These are phyloP conservation scores for Tragelaphus imberbis DNA, from an alignment of 2,113 vertebrate species.

Conservation along the genomic window DNA sequence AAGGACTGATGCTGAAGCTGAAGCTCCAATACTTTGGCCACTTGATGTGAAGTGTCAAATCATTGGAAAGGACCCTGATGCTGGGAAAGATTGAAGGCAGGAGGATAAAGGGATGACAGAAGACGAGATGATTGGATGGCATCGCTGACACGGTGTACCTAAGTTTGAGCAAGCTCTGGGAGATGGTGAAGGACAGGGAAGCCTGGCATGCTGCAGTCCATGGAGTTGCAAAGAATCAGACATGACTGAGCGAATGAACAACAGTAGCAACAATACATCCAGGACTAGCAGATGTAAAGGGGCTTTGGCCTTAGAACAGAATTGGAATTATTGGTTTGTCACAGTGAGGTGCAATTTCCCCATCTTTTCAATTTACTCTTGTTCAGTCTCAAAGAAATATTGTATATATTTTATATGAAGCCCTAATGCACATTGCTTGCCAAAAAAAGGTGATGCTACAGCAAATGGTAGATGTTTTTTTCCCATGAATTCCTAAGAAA, in stretches of 20 bases:
- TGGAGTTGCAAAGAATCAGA: not conserved
- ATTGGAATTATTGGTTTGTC: not conserved
- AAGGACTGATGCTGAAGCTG: not conserved
- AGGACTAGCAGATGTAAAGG: not conserved
- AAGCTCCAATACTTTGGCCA: not conserved
- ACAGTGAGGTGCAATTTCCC: not conserved
- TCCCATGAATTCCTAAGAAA: not conserved
- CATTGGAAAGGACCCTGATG: not conserved
- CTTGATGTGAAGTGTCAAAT: not conserved
- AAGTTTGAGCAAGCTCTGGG: not conserved
- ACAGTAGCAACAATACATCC: not conserved
- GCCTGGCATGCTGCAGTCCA: not conserved
- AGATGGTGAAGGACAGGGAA: not conserved
- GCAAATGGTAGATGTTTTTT: not conserved
- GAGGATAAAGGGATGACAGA: not conserved
- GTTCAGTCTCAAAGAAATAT: not conserved
- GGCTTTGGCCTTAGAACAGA: not conserved
- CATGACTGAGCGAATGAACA: fast-evolving
- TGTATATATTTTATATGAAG: not conserved
- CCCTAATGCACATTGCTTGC: not conserved
- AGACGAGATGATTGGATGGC: not conserved
- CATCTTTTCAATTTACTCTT: not conserved
- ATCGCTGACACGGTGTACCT: not conserved
- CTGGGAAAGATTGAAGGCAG: not conserved
- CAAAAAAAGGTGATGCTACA: not conserved